phyloP scores from a whole-genome alignment of 2,888 invertebrate species.

The Sialis fuliginosa region DNA sequence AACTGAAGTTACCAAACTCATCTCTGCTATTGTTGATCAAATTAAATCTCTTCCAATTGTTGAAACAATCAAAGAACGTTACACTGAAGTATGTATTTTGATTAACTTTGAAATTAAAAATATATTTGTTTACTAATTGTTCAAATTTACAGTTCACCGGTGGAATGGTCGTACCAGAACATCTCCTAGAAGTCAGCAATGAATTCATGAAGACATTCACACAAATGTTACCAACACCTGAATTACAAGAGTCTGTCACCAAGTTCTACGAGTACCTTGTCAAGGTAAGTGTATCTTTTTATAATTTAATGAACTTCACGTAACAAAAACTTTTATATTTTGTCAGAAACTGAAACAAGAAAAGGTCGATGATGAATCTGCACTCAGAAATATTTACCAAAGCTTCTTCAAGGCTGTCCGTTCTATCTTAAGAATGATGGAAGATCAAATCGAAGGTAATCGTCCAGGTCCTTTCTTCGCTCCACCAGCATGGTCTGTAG shows the following conservation, averaged over 20 bases:
- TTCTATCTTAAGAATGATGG: slow-evolving; percentile 30
- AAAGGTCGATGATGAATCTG: slow-evolving; percentile 40
- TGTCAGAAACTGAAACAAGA: slow-evolving; percentile 37
- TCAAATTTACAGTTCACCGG: slow-evolving; percentile 8
- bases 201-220: slow-evolving; percentile 36
- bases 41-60: slow-evolving; percentile 33
- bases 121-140: slow-evolving; percentile 2
- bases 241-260: slow-evolving; percentile 40
- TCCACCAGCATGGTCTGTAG: neutral
- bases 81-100: slow-evolving; percentile 18
- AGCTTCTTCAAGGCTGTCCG: slow-evolving; percentile 36
- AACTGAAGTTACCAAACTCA: slow-evolving; percentile 26
- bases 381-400: slow-evolving; percentile 40
- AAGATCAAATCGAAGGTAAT: slow-evolving; percentile 22
- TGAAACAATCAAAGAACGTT: slow-evolving; percentile 28
- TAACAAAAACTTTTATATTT: neutral
- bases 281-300: slow-evolving; percentile 27
- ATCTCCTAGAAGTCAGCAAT: slow-evolving; percentile 30
- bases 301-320: neutral
- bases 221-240: slow-evolving; percentile 41
- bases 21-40: slow-evolving; percentile 27
- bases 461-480: neutral
- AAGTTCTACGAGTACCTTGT: slow-evolving; percentile 40
- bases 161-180: slow-evolving; percentile 34
- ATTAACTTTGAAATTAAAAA: slow-evolving; percentile 6